These are phyloP conservation scores for Sebastes iracundus DNA, from an alignment of 2,797 vertebrate genomes.

Conservation along the genomic window DNA sequence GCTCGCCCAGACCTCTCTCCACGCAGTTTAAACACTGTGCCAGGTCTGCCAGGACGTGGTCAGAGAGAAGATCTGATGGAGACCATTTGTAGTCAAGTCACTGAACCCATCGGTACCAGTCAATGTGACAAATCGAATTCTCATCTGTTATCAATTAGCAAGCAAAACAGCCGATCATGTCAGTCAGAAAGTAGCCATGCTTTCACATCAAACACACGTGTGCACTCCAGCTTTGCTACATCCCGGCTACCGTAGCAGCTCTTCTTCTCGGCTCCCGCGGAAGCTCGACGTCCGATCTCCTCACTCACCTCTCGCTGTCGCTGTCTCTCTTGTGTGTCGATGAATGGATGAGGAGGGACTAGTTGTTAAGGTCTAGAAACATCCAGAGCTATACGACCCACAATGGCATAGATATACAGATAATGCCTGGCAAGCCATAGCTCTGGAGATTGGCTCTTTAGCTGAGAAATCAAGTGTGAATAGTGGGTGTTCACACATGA, in stretches of 20 bases:
- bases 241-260: no score
- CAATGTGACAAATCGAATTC: neutral
- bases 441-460: neutral
- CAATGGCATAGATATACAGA: neutral
- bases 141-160: neutral
- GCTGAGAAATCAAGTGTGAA: neutral
- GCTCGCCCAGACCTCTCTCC: conserved; percentile 44
- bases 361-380: neutral
- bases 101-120: neutral
- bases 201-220: neutral
- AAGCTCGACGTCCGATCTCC: no score
- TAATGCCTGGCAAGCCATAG: neutral
- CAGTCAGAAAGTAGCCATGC: neutral
- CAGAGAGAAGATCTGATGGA: conserved; percentile 23
- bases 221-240: neutral
- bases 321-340: no score
- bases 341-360: neutral
- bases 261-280: no score
- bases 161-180: neutral
- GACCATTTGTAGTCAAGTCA: conserved; percentile 19
- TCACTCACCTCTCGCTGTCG: no score
- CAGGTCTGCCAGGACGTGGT: conserved; percentile 53
- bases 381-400: neutral
- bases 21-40: conserved; percentile 45
- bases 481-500: neutral